Evolutionary conservation across 2,797 vertebrate species (phyloP).

Genomic region (Megaceryle alcyon): DNA sequence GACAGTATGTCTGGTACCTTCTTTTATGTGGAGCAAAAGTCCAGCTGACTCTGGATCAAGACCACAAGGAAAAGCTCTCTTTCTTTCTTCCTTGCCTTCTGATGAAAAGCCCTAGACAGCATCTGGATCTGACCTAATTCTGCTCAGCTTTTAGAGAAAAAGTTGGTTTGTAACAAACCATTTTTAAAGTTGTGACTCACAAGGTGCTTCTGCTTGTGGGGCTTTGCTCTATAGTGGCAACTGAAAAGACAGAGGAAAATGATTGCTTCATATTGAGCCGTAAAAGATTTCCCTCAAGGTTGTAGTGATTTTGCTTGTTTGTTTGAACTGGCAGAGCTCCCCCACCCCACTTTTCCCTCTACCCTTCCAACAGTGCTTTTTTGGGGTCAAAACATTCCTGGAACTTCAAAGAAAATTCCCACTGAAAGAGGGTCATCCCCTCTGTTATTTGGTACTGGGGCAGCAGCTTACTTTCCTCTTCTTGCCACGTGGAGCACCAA

Average conservation of each 20-base stretch:
- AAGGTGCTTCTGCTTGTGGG: not conserved
- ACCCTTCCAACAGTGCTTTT: not conserved
- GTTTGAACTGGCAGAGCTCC: not conserved
- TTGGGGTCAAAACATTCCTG: not conserved
- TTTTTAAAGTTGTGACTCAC: not conserved
- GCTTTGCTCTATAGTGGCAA: not conserved
- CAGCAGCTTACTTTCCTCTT: not conserved
- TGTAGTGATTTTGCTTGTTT: not conserved
- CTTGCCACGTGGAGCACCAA: not conserved
- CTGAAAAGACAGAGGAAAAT: not conserved
- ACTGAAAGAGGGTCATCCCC: not conserved
- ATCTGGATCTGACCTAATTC: not conserved
- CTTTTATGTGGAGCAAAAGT: not conserved
- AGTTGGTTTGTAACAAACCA: not conserved
- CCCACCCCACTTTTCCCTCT: not conserved
- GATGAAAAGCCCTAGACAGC: not conserved
- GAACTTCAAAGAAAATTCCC: not conserved
- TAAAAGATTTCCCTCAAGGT: not conserved
- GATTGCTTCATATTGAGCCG: fast-evolving
- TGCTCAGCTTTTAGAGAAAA: not conserved
- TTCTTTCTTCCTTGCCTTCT: not conserved
- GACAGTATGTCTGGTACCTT: not conserved
- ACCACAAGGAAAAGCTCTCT: not conserved
- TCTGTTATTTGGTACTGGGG: not conserved
- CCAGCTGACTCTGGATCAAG: not conserved